Base-by-base conservation (phyloP, 2,797 vertebrate species). In the Moxostoma hubbsi region DNA sequence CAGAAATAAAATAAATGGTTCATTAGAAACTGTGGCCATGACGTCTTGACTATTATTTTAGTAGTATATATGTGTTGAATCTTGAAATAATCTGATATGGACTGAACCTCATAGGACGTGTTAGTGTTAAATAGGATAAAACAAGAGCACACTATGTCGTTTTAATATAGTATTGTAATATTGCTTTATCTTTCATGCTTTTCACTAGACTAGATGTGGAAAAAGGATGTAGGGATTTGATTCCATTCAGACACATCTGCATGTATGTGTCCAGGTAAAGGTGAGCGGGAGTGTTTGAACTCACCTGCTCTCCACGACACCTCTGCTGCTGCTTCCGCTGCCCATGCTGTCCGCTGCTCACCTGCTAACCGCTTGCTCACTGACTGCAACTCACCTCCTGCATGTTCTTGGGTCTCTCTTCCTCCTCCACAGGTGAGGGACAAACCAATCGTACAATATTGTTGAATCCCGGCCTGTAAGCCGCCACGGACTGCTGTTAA, bases 241-340 rank as follows among this genome's bases (percentile, higher is more conserved):
- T 36, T 36, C 36, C 36, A 36, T 36, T 36, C 6, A 50, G 6
- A 12, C 15, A 57, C 47, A 5, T 36, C 36, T 36, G 36, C 36
- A 36, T 2, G 43, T 62, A 11, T 80, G 36, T 36, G 36, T 36
- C 36, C 36, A 36, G 47, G 36, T 66, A 57, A 68, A 69, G n/a
- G n/a, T 43, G 54, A 57, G 36, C 4, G 54, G n/a, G 15, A 15
- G 15, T 51, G 45, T 78, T 54, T 64, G 6, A 11, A 83, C 91
- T 91, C 83, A 93, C 93, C 91, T 88, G 85, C 67, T 86, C 4
- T 64, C 83, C 83, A 79, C 77, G 36, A 3, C 36, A 36, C 81
- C 82, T 78, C 81, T 79, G 61, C 84, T 90, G 89, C 92, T 93
- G 36, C 36, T 36, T 54, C 90, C 90, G 86, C 87, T 93, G 54